Evolutionary conservation across 2,113 vertebrate genomes (phyloP).

Genomic region (Tragelaphus scriptus): DNA sequence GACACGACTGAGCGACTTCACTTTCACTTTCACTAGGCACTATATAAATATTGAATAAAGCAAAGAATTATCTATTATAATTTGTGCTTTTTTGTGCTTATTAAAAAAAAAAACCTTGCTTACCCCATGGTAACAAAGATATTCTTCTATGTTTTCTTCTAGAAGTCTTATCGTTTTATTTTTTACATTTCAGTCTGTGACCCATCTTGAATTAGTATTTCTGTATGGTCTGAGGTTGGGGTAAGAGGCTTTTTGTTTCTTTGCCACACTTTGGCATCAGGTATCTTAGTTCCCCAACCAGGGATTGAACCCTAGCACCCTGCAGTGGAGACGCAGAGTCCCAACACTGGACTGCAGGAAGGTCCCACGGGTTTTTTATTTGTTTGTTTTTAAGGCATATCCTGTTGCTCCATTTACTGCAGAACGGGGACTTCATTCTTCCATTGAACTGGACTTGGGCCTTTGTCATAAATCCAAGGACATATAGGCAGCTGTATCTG

Average conservation of each 20-base stretch:
- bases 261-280: background rate
- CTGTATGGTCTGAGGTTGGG: background rate
- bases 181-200: background rate
- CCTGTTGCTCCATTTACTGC: background rate
- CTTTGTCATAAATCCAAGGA: background rate
- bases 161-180: background rate
- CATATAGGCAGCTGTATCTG: background rate
- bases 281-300: background rate
- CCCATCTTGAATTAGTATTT: background rate
- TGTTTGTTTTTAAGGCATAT: background rate
- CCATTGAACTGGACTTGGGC: background rate
- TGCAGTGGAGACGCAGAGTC: background rate
- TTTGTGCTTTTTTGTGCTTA: background rate
- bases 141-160: background rate
- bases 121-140: background rate
- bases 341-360: background rate
- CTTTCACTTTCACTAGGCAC: too few relatives aligned
- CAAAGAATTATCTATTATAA: background rate
- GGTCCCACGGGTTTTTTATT: background rate
- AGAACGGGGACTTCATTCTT: background rate
- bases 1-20: too few relatives aligned
- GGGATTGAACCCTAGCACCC: background rate
- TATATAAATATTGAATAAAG: background rate
- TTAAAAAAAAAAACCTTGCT: background rate
- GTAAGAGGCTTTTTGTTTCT: background rate